phyloP scores from a whole-genome alignment of 2,888 invertebrate genomes.

The Tuta absoluta region DNA sequence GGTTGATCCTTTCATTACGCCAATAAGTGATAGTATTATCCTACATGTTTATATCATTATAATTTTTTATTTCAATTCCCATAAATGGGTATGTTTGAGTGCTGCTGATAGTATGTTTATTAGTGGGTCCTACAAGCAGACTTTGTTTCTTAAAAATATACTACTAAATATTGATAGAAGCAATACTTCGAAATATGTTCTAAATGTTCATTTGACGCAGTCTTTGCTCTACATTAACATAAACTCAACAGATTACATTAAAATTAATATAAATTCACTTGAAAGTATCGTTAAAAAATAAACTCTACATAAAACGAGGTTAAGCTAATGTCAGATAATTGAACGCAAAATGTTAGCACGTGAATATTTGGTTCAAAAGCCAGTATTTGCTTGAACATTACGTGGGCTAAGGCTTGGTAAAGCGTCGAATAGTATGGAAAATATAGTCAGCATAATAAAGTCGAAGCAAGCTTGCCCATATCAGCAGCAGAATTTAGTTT shows the following conservation, averaged over 20 bases:
- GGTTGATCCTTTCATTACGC: too few relatives aligned
- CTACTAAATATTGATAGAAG: too few relatives aligned
- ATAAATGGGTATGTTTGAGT: too few relatives aligned
- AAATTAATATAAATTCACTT: neutral
- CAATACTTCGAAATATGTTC: neutral
- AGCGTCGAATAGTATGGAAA: neutral
- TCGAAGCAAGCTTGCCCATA: too few relatives aligned
- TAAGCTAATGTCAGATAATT: constrained; percentile 19
- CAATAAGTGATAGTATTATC: too few relatives aligned
- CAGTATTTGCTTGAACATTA: constrained; percentile 18
- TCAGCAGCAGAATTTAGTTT: too few relatives aligned
- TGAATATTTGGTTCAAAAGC: constrained; percentile 9
- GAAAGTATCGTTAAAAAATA: constrained; percentile 4
- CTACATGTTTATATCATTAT: too few relatives aligned
- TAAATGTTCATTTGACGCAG: neutral
- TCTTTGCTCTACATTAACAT: neutral
- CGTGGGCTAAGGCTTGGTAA: constrained; percentile 7
- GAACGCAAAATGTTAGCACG: constrained; percentile 16
- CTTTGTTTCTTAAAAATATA: too few relatives aligned
- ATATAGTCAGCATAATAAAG: neutral
- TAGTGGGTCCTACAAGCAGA: too few relatives aligned
- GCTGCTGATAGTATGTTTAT: too few relatives aligned
- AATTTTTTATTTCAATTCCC: too few relatives aligned
- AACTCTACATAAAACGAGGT: constrained; percentile 15
- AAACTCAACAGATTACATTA: neutral